Evolutionary conservation across 2,797 vertebrate genomes (phyloP).

Genomic region (Artibeus jamaicensis): DNA sequence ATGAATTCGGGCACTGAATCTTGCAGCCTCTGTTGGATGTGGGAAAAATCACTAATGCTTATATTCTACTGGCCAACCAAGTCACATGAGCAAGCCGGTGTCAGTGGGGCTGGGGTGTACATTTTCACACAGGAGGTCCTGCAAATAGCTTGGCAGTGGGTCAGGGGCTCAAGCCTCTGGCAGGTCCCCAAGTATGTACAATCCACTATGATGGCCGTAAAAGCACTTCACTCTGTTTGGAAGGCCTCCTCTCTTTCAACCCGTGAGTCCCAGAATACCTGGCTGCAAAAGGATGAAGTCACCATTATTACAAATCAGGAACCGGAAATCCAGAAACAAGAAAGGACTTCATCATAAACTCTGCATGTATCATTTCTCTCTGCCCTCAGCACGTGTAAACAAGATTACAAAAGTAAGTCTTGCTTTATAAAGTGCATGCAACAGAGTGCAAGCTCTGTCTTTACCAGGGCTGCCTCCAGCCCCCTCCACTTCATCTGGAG

Average conservation of each 20-base stretch:
- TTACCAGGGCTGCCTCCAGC: background rate
- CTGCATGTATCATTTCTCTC: too few relatives aligned
- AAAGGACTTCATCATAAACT: background rate
- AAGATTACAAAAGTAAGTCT: background rate
- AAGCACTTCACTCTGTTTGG: background rate
- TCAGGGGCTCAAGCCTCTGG: background rate
- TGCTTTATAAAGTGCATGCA: background rate
- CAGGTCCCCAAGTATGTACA: too few relatives aligned
- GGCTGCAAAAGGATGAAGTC: background rate
- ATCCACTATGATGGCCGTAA: background rate
- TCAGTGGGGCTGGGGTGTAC: too few relatives aligned
- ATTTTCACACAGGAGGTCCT: background rate
- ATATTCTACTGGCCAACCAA: background rate
- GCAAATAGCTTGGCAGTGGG: too few relatives aligned
- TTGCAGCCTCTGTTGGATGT: background rate
- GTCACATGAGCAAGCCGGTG: background rate
- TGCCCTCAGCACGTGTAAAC: background rate
- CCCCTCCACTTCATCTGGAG: too few relatives aligned
- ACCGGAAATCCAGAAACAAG: background rate
- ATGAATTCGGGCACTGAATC: background rate
- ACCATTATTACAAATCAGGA: background rate
- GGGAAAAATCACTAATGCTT: background rate
- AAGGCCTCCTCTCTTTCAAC: background rate
- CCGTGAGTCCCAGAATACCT: background rate
- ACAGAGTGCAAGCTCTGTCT: too few relatives aligned